A percentile compares a stretch with the other conserved stretches of the same genome.
Conservation (phyloP, 2,113 vertebrate genomes). For the Elaphurus davidianus region DNA sequence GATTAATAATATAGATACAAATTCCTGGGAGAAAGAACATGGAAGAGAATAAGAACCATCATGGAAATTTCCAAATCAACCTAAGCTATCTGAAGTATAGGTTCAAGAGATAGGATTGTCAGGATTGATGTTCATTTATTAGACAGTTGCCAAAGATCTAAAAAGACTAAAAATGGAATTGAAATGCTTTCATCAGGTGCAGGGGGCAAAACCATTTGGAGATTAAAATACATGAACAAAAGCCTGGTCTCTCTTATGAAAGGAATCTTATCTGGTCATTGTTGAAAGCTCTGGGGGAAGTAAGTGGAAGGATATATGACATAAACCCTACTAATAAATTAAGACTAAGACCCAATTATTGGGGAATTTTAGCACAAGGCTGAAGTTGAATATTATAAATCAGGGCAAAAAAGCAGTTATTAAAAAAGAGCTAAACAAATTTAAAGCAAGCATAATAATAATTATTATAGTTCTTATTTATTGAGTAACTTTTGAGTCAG, state of each 20-base stretch:
- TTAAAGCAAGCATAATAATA: not conserved
- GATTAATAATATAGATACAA: not conserved
- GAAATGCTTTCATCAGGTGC: not conserved
- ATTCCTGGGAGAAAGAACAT: not conserved
- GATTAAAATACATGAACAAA: not conserved
- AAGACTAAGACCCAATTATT: not conserved
- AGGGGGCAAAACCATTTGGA: not conserved
- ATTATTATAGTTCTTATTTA: not conserved
- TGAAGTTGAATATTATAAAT: not conserved
- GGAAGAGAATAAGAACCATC: not conserved
- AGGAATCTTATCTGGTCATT: not conserved
- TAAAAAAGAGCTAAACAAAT: not conserved
- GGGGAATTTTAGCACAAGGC: not conserved
- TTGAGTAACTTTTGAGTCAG: not conserved
- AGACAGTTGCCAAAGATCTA: not conserved
- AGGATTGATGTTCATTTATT: not conserved
- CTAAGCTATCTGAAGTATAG: not conserved
- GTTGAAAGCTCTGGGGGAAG: not conserved
- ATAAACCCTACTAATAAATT: not conserved
- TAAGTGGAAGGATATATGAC: not conserved
- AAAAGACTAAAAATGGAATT: not conserved
- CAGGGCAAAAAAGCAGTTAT: not conserved
- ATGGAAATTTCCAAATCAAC: not conserved
- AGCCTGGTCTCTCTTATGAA: not conserved
- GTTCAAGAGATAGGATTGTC: not conserved